Percentiles rank a stretch among this genome's conserved stretches.
Evolutionary conservation across 1,140 invertebrate species (phyloP).

Genomic region (Drosophila tsacasi): DNA sequence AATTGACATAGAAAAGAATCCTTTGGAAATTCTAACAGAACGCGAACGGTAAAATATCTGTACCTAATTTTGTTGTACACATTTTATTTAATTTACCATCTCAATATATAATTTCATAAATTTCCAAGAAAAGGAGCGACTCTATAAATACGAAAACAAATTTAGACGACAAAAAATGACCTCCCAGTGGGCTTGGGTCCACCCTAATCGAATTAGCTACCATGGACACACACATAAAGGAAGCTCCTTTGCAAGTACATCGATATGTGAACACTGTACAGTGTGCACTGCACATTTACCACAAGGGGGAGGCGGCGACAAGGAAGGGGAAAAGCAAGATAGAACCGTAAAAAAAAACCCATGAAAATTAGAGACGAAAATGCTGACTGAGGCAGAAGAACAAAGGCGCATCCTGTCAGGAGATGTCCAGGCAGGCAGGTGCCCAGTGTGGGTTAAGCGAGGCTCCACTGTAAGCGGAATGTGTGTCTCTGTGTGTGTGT

Average conservation of each 20-base stretch:
- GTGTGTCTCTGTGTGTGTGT: conserved; percentile 20
- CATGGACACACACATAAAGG: not conserved
- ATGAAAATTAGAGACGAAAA: conserved; percentile 46
- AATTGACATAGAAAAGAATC: no score
- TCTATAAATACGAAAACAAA: not conserved
- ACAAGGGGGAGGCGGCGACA: not conserved
- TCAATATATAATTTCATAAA: no score
- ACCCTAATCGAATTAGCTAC: conserved; percentile 13
- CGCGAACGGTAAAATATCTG: no score
- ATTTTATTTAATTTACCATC: no score
- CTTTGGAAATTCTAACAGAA: no score
- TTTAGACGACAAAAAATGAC: not conserved
- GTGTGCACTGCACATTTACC: conserved; percentile 5
- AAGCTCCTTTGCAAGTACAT: conserved; percentile 37
- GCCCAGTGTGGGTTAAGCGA: conserved; percentile 28
- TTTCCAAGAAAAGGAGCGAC: no score
- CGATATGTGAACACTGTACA: conserved; percentile 42
- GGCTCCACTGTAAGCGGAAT: conserved; percentile 22
- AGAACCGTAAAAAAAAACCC: conserved; percentile 7
- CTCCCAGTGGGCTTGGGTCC: not conserved
- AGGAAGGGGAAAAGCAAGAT: conserved; percentile 1
- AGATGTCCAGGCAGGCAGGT: conserved; percentile 43
- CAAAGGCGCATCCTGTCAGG: conserved; percentile 66
- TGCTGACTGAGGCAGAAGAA: conserved; percentile 80
- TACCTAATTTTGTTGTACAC: no score